Evolutionary conservation across 2,113 vertebrate genomes (phyloP), one percentile per base, ranked within the genome.

Genomic region (Panthera tigris): DNA sequence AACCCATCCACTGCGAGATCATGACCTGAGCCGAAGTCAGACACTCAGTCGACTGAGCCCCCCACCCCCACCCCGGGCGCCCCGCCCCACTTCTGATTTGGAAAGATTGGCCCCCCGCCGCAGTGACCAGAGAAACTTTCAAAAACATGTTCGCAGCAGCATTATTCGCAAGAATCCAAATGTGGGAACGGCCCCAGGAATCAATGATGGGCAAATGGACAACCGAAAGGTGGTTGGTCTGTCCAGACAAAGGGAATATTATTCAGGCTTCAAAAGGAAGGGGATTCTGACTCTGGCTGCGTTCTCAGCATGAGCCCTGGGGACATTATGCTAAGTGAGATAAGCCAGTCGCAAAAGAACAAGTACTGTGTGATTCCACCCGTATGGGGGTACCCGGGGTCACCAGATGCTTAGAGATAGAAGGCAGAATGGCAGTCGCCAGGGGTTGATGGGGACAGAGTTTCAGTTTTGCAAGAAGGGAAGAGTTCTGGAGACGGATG

Each of bases 311-410:
- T 5, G 69, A 21, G 21, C 8, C 29, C 7, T 0, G 25, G 18
- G 63, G 71, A 68, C 48, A 1, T 11, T 2, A 3, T n/a, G 29
- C 31, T 19, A 1, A 6, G 36, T 27, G 69, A 89, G 27, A 29
- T 33, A 48, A 45, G 78, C 69, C 50, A 6, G 36, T 14, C 27
- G 1, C 27, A 1, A 12, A 29, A 18, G 57, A 61, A 68, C 45
- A 16, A 48, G 19, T 9, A 4, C 39, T 8, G 61, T 14, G 3
- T 12, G 21, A 61, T 39, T 11, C 5, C 66, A 6, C 39, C 11
- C 1, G 10, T 3, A 0, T 1, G 39, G 50, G 50, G n/a, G 52
- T 8, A 5, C 63, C 21, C 0, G 4, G 36, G 41, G 25, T 2
- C 12, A 39, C 52, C n/a, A 45, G 2, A 12, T 19, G 41, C 79